Base-by-base conservation (phyloP, 2,797 vertebrate genomes). In the Syngnathus rostellatus region DNA sequence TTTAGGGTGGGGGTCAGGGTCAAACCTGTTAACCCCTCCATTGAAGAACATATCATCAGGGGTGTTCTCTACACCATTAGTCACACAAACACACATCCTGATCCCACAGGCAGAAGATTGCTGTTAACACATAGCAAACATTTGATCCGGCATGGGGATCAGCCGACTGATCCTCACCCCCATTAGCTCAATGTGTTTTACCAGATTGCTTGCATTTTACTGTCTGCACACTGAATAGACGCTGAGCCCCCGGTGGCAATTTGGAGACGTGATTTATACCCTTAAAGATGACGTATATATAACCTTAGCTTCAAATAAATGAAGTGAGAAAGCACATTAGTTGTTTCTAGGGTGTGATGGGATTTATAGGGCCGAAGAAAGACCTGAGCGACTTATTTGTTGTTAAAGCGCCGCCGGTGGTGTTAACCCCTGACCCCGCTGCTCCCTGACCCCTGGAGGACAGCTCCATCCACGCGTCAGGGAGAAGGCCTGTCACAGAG, bases 11-110 rank as follows among this genome's bases (percentile, higher is more conserved):
- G 8, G 63, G 2, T 2, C 1, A 23, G 66, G 88, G 88, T 91
- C 89, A 89, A 88, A 89, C 73, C 79, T 85, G 83, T 92, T 91
- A 88, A 92, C 90, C 88, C 72, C 66, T 81, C 59, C 65, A 80
- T 78, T 90, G 81, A 87, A 72, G 80, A 66, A 73, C 72, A 81
- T 69, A 75, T 82, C 79, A 82, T 76, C 79, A 59, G 53, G 68
- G 73, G 74, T 66, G 70, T 50, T 79, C 55, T 17, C 71, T 74
- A 67, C 84, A 87, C 76, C 81, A 86, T 40, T 62, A 78, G 71
- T 72, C 70, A 31, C 68, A 64, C 79, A 80, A 69, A 74, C 74
- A 74, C 39, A 81, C 80, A 76, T 70, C 72, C 73, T 66, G 76
- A 74, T 60, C 70, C 72, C 64, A 67, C 83, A 87, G 81, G 75